Percentiles rank a stretch among this genome's conserved stretches.
Conservation (phyloP, 2,113 vertebrate genomes). For the Pristiophorus japonicus region DNA sequence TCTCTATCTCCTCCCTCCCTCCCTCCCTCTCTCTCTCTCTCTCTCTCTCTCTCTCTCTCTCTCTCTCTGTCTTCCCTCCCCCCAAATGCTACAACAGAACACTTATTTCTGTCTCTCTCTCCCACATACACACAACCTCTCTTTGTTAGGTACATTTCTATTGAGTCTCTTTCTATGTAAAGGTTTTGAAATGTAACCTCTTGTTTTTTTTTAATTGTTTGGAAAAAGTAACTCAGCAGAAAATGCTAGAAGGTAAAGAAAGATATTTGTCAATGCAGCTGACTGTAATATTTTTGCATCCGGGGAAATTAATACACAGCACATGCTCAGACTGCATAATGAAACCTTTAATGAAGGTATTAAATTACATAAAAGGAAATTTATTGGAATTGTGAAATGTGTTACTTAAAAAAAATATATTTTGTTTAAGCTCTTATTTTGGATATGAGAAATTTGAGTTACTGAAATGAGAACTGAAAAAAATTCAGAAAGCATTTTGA, state of each 20-base stretch:
- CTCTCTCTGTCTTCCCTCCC: neutral
- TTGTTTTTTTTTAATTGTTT: neutral
- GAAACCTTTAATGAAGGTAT: neutral
- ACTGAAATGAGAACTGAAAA: neutral
- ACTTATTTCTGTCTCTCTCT: neutral
- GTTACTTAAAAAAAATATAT: neutral
- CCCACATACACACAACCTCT: neutral
- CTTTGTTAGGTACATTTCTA: too few species aligned
- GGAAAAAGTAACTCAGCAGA: neutral
- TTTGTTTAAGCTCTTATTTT: neutral
- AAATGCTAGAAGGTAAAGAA: neutral
- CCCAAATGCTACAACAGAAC: neutral
- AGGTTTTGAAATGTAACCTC: too few species aligned
- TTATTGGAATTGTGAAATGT: neutral
- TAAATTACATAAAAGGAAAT: neutral
- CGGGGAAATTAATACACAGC: neutral
- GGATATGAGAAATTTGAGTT: neutral
- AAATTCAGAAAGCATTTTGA: neutral
- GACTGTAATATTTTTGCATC: neutral
- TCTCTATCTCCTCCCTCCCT: neutral
- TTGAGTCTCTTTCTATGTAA: too few species aligned
- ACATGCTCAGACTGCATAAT: neutral
- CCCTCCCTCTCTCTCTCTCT: neutral
- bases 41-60: neutral
- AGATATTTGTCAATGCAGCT: neutral